Base-by-base conservation (phyloP, 2,888 invertebrate species). In the Timema cristinae region DNA sequence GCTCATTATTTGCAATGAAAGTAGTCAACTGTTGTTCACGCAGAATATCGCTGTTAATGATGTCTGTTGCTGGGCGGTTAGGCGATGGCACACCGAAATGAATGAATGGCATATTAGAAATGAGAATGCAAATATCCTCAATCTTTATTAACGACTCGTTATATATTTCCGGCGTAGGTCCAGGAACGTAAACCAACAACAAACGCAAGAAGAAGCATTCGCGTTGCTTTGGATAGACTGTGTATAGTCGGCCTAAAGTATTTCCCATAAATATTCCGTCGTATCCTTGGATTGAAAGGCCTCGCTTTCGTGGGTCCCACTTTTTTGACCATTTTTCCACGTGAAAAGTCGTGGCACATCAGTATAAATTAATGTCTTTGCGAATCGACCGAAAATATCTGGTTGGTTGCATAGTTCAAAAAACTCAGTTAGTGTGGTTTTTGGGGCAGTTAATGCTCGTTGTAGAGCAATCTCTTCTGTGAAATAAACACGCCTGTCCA, bases 111-210 rank as follows among this genome's bases (percentile, higher is more conserved):
- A 63, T 66, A 50, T 72, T 70, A 13, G 56, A 49, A 47, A 76
- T 74, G 32, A 67, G 2, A 70, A 76, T 66, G 49, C 67, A 78
- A 71, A 77, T 71, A 77, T 78, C 78, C 74, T 79, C 78, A 70
- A 79, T 78, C 63, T 72, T 66, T 0, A 78, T 69, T 69, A 79
- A 78, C 73, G 78, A 77, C n/a, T 79, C 77, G 76, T 79, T 79
- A 56, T 77, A 79, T 68, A 79, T 78, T 48, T 76, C 76, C 69
- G 73, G 67, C 68, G 69, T 71, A 70, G 73, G 7, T 11, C 6
- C 50, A 15, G n/a, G n/a, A 10, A 50, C 0, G 13, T 6, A 48
- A 50, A 49, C 7, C 16, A 56, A n/a, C n/a, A n/a, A n/a, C n/a
- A n/a, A n/a, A n/a, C n/a, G n/a, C n/a, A n/a, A n/a, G n/a, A n/a